Conservation (phyloP, 2,888 invertebrate species). For the Noctua janthe region DNA sequence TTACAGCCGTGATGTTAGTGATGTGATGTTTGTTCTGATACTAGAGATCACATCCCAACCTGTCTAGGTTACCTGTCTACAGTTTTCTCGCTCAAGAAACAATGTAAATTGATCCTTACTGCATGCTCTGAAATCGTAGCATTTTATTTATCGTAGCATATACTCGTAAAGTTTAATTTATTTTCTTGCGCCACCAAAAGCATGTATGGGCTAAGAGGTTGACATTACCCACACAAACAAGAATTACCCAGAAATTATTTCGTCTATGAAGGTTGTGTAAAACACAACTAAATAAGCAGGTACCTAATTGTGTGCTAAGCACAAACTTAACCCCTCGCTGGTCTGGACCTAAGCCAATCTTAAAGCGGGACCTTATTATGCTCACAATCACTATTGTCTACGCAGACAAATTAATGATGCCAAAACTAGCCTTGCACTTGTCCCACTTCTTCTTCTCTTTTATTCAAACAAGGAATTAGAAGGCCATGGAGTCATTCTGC, state of each 20-base stretch:
- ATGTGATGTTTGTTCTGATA: no score
- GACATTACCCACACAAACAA: background rate
- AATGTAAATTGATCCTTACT: background rate
- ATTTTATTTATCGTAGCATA: background rate
- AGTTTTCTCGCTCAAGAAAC: background rate
- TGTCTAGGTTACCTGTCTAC: no score
- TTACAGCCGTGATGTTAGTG: no score
- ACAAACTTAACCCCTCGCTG: background rate
- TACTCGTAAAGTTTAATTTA: background rate
- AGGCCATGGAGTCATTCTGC: background rate
- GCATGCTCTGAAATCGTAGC: background rate
- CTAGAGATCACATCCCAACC: no score
- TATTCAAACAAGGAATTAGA: background rate
- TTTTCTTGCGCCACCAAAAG: background rate
- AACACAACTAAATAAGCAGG: slow-evolving; percentile 1
- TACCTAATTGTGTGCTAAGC: background rate
- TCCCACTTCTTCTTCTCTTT: no score
- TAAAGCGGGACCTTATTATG: background rate
- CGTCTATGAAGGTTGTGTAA: background rate
- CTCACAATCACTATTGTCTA: background rate
- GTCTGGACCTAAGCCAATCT: slow-evolving; percentile 8
- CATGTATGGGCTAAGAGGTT: background rate
- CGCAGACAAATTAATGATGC: background rate
- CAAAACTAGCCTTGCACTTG: background rate
- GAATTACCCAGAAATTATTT: background rate